phyloP scores from a whole-genome alignment of 2,113 vertebrate genomes.

The Psittacus erithacus region DNA sequence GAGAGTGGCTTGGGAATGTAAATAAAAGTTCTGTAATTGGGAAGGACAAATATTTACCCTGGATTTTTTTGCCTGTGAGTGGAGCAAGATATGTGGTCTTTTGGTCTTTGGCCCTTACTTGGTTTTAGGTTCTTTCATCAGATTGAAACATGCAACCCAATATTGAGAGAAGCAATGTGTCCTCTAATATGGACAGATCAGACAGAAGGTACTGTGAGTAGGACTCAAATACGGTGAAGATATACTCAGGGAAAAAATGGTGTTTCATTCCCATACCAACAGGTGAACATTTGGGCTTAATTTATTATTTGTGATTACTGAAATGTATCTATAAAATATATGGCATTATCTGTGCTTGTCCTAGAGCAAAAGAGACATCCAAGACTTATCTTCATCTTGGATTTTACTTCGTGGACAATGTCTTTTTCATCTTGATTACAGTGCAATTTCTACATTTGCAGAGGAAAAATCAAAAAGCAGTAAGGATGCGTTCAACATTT shows the following conservation, averaged over 20 bases:
- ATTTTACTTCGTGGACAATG: neutral
- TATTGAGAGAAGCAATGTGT: neutral
- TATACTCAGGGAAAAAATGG: neutral
- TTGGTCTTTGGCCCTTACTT: neutral
- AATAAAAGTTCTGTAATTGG: neutral
- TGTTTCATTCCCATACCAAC: neutral
- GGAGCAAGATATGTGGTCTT: neutral
- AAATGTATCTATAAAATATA: neutral
- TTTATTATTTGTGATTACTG: neutral
- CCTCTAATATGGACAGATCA: neutral
- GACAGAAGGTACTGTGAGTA: neutral
- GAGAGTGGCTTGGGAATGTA: neutral
- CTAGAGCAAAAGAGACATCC: neutral
- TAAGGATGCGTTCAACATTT: neutral
- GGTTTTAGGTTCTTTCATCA: neutral
- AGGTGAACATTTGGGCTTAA: neutral
- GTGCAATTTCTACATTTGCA: neutral
- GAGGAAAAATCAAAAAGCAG: neutral
- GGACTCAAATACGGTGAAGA: neutral
- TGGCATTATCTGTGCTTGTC: fast-evolving
- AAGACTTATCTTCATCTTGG: neutral
- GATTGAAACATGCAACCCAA: neutral
- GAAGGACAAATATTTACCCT: neutral
- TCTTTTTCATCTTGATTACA: neutral
- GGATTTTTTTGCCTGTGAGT: fast-evolving